Evolutionary conservation across 2,888 invertebrate genomes (phyloP), one percentile per base, ranked within the genome.

Genomic region (Aproaerema taeniolella): DNA sequence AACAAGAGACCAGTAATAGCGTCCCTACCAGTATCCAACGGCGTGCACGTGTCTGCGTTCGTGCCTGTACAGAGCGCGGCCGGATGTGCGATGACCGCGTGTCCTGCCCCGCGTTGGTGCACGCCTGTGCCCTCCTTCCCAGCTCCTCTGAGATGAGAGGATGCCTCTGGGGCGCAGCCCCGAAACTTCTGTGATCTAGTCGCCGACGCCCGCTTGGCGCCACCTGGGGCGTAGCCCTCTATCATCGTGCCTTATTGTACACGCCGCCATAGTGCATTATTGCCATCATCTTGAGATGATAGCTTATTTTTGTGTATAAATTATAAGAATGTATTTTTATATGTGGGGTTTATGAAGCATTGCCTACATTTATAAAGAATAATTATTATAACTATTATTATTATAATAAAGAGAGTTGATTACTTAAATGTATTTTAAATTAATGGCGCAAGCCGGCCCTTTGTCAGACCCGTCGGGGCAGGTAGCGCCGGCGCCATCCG

Each of bases 121-220:
- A 75, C 93, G 38, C 88, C 92, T 49, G 90, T 91, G 60, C 89
- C 91, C 26, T 86, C 89, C 42, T 90, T 72, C 61, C 67, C 80
- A 46, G 75, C 82, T 44, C 86, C 83, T 46, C 76, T 82, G 54
- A 83, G 85, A 75, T 86, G 85, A 85, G 72, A 70, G 53, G 55
- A 54, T 55, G 78, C 77, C 67, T 47, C 47, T 58, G 76, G 82
- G 75, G 82, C 67, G 52, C 46, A 58, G 66, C 80, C 75, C 75
- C 73, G 62, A 54, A 63, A 55, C 61, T 67, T 58, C 79, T 82
- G 86, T 85, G 85, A 85, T 85, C 86, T 85, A 83, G 83, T 86
- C 85, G 80, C 75, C 71, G 79, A 67, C 81, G 79, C 80, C 78
- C 70, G 70, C 72, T 65, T 72, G 79, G 81, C 79, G 81, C 78